Evolutionary conservation across 2,888 invertebrate species (phyloP), one percentile per base, ranked within the genome.

Genomic region (Pammene fasciana): DNA sequence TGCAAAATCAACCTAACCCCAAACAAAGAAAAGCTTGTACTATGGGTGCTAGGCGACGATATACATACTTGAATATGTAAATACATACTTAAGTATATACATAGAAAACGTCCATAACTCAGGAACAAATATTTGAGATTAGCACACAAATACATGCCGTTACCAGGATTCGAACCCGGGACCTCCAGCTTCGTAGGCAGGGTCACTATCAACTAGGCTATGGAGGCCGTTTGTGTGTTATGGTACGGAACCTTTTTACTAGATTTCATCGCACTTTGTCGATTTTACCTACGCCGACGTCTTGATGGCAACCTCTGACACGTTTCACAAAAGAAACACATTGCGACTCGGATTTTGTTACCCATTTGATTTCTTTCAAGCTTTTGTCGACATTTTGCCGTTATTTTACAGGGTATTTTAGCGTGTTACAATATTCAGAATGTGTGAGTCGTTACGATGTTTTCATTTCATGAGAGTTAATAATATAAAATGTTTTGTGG

Each of bases 301-400:
- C n/a, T n/a, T n/a, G n/a, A n/a, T 18, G 43, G 57, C 52, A 64
- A 57, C 68, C 57, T 68, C 62, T 64, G 57, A 45, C 50, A 45
- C 45, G 14, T 64, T 43, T n/a, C 10, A 13, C 18, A 38, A 50
- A 45, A 61, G 11, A n/a, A 46, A 52, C 34, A 6, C 4, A 45
- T 13, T 16, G 14, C 50, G 56, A 56, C 62, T 45, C 18, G 9
- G 10, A 64, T 64, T 68, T 62, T n/a, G n/a, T 64, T 43, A 34
- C 48, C 50, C 52, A 43, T 45, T 57, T 57, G 50, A 64, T 52
- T 64, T 68, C 38, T 45, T 52, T 59, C 5, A 56, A 16, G 6
- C 62, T 48, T 43, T 6, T 66, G 13, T 50, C 14, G n/a, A 10
- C 18, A 18, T 36, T 45, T 16, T n/a, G n/a, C n/a, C n/a, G n/a